These are phyloP conservation scores for Podargus strigoides DNA, from an alignment of 2,797 vertebrate genomes.

Conservation along the genomic window DNA sequence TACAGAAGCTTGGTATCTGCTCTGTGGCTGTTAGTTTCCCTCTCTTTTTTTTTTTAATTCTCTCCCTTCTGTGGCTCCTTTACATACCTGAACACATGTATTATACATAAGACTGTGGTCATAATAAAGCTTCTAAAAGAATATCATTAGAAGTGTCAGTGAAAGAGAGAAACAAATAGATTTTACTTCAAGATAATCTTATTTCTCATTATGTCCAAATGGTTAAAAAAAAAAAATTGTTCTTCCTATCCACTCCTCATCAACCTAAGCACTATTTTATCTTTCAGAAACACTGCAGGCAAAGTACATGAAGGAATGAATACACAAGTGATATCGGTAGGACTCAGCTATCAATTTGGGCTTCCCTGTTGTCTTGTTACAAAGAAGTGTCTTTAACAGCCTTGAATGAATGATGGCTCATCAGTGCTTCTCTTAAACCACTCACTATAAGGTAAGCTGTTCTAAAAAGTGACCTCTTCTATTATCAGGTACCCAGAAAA, in stretches of 20 bases:
- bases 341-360: slow-evolving; percentile 46
- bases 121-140: background rate
- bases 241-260: background rate
- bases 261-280: slow-evolving; percentile 18
- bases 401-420: slow-evolving; percentile 4
- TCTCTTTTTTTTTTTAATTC: background rate
- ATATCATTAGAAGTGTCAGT: background rate
- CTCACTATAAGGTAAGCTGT: background rate
- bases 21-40: background rate
- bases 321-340: background rate
- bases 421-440: background rate
- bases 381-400: slow-evolving; percentile 24
- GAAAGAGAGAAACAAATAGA: slow-evolving; percentile 9
- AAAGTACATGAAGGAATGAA: slow-evolving; percentile 1
- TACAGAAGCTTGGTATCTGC: background rate
- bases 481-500: slow-evolving; percentile 16
- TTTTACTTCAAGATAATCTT: background rate
- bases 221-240: background rate
- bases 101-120: background rate
- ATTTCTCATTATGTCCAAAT: background rate
- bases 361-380: slow-evolving; percentile 21
- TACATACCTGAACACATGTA: background rate
- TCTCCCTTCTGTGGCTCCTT: background rate
- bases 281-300: slow-evolving; percentile 34
- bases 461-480: slow-evolving; percentile 45